A percentile compares a stretch with the other conserved stretches of the same genome.
phyloP scores from a whole-genome alignment of 2,888 invertebrate species.

The Brachylomia viminalis region DNA sequence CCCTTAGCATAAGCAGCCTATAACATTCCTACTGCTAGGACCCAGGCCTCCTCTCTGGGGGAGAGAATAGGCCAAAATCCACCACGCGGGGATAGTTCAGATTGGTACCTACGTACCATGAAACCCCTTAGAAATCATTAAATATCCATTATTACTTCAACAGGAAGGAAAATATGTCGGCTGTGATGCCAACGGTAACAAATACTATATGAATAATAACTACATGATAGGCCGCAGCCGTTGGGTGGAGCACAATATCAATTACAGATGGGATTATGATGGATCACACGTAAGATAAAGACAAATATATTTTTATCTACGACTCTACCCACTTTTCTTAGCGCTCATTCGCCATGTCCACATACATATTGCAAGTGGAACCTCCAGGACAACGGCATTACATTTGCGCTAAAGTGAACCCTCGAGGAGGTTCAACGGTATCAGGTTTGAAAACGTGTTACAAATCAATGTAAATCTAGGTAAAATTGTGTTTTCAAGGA shows the following conservation, averaged over 20 bases:
- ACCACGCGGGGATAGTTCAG: neutral
- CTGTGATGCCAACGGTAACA: conserved; percentile 96
- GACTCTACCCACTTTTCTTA: no score
- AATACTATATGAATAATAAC: conserved; percentile 96
- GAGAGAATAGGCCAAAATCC: no score
- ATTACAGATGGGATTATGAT: conserved; percentile 93
- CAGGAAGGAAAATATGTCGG: conserved; percentile 95
- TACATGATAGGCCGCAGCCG: conserved; percentile 97
- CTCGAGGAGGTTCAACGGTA: no score
- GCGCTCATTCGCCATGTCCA: no score
- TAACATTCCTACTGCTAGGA: neutral
- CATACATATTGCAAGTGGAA: no score
- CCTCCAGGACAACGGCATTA: no score
- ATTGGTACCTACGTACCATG: neutral
- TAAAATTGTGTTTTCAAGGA: no score
- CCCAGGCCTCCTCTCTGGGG: neutral
- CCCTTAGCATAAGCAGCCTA: no score
- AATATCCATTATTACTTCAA: conserved; percentile 7
- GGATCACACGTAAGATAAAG: conserved; percentile 80
- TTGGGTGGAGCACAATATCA: conserved; percentile 96
- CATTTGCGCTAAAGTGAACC: no score
- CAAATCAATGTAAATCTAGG: no score
- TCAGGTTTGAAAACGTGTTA: no score
- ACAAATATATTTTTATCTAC: neutral
- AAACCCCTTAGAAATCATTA: neutral